These are phyloP conservation scores for Amia ocellicauda DNA, from an alignment of 2,113 vertebrate species.

Conservation along the genomic window DNA sequence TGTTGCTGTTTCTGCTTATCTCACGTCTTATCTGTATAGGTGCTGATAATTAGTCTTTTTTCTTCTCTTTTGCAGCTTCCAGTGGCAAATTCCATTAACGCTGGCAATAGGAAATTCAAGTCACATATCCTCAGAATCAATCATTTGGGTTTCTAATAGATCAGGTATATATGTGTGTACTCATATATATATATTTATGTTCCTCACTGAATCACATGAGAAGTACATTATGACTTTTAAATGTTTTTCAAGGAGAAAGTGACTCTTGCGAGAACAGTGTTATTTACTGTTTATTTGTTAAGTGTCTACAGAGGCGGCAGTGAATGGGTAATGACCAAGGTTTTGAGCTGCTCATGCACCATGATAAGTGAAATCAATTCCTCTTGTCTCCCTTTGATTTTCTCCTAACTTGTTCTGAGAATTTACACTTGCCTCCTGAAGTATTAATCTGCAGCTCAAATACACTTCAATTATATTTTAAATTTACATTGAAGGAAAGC, in stretches of 20 bases:
- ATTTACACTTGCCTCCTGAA: constrained; percentile 5
- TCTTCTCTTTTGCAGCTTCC: constrained; percentile 76
- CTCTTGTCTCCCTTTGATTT: constrained; percentile 20
- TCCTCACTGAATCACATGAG: not conserved
- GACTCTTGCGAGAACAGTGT: not conserved
- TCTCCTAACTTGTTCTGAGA: constrained; percentile 15
- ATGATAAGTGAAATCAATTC: constrained; percentile 12
- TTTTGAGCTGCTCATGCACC: constrained; percentile 19
- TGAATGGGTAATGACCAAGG: constrained; percentile 1
- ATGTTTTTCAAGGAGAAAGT: not conserved
- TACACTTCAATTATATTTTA: constrained; percentile 13
- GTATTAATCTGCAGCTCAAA: constrained; percentile 8
- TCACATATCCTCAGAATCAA: constrained; percentile 75
- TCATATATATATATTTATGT: not conserved
- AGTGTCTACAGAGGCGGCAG: not conserved
- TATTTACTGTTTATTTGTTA: not conserved
- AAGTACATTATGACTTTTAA: not conserved
- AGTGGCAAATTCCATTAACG: constrained; percentile 93
- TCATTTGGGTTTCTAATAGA: constrained; percentile 96
- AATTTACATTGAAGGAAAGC: not conserved
- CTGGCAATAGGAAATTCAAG: constrained; percentile 88
- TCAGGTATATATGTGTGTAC: constrained; percentile 70
- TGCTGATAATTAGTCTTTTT: constrained; percentile 26
- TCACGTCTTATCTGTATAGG: not conserved
- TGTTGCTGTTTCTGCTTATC: too few relatives aligned